These are phyloP conservation scores for Trinorchestia longiramus DNA, from an alignment of 1,140 invertebrate genomes.

Conservation along the genomic window DNA sequence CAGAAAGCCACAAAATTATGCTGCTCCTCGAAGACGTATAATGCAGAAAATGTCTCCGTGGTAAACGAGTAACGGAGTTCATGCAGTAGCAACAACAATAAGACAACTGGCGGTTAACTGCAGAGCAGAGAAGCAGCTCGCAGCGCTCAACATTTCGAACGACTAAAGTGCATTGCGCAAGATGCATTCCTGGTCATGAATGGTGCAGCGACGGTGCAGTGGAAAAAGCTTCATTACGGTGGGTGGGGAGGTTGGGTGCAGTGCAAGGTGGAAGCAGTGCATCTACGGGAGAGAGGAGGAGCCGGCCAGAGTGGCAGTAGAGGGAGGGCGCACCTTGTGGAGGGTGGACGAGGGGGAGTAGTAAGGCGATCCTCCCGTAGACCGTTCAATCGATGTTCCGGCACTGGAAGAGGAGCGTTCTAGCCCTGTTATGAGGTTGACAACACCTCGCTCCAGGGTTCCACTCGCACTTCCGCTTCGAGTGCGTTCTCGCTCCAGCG, in stretches of 20 bases:
- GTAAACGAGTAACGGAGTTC: background rate
- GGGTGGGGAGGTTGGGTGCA: slow-evolving; percentile 54
- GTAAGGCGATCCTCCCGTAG: slow-evolving; percentile 10
- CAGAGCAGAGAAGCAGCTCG: background rate
- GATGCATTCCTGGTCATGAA: slow-evolving; percentile 27
- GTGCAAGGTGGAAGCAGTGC: slow-evolving; percentile 47
- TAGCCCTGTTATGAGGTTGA: background rate
- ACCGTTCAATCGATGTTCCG: background rate
- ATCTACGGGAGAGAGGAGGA: slow-evolving; percentile 51
- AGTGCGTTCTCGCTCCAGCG: slow-evolving; percentile 17
- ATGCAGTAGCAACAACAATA: background rate
- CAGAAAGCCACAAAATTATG: background rate
- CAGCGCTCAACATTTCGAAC: background rate
- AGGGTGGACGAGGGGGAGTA: slow-evolving; percentile 23
- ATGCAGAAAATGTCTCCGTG: background rate
- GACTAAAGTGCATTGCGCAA: slow-evolving; percentile 6
- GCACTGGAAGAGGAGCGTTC: slow-evolving; percentile 32
- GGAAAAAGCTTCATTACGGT: background rate
- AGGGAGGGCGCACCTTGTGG: slow-evolving; percentile 20
- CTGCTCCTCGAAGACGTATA: background rate
- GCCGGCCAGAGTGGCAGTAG: slow-evolving; percentile 51
- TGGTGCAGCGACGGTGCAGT: slow-evolving; percentile 47
- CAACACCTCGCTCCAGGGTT: slow-evolving; percentile 23
- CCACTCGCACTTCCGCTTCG: slow-evolving; percentile 32
- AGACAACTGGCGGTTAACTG: slow-evolving; percentile 4